Conservation (phyloP, 2,113 vertebrate genomes). For the Rhagologus leucostigma region DNA sequence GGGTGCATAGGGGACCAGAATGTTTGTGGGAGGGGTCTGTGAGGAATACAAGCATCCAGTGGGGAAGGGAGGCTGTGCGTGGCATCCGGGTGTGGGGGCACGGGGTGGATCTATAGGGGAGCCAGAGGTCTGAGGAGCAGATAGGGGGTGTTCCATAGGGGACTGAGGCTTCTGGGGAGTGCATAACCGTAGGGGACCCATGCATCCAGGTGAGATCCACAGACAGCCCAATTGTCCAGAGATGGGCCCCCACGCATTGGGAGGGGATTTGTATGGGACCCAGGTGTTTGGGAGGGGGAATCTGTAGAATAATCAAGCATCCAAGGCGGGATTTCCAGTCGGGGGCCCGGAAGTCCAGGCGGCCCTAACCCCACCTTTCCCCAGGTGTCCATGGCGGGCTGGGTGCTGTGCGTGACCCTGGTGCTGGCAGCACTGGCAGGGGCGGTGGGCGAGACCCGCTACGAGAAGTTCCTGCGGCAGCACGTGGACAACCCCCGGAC, state of each 20-base stretch:
- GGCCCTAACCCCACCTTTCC: not conserved
- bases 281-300: not conserved
- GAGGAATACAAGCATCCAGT: not conserved
- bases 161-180: not conserved
- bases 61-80: not conserved
- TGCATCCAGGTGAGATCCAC: not conserved
- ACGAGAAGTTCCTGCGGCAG: constrained; percentile 41
- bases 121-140: not conserved
- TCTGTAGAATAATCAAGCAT: not conserved
- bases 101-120: not conserved
- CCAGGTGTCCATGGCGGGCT: not conserved
- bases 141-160: not conserved
- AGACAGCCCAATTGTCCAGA: too few relatives aligned
- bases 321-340: accelerated
- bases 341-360: not conserved
- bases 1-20: not conserved
- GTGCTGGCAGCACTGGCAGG: not conserved
- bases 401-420: not conserved
- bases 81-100: accelerated
- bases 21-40: not conserved
- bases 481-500: not conserved
- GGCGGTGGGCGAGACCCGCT: not conserved
- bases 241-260: too few relatives aligned
- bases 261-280: not conserved
- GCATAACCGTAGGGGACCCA: not conserved